Percentiles rank a stretch among this genome's conserved stretches.
Conservation (phyloP, 2,113 vertebrate genomes). For the Amazona guildingii region DNA sequence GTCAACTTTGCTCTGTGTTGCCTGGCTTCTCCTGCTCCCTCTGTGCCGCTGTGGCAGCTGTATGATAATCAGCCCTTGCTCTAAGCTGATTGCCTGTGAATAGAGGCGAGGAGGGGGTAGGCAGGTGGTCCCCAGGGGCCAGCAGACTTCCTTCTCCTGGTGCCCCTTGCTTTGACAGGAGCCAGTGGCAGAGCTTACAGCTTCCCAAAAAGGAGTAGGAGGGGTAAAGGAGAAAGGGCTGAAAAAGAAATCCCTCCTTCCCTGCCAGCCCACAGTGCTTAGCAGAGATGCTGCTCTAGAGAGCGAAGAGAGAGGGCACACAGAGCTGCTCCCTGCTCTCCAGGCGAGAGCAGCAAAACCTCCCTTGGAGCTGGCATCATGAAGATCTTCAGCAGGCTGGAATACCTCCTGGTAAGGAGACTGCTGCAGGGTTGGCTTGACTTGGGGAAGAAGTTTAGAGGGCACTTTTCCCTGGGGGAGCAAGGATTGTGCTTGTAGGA, state of each 20-base stretch:
- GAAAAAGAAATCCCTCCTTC: conserved; percentile 25
- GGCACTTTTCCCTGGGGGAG: not conserved
- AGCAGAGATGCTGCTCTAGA: conserved; percentile 15
- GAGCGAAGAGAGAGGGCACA: not conserved
- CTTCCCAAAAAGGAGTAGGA: conserved; percentile 21
- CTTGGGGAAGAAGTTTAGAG: not conserved
- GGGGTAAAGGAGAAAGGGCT: not conserved
- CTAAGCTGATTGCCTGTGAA: conserved; percentile 43
- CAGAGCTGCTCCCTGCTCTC: not conserved
- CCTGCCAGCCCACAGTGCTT: not conserved
- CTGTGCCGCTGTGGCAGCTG: conserved; percentile 73
- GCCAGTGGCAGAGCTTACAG: not conserved
- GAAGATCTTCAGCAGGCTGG: conserved; percentile 83
- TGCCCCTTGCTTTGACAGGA: not conserved
- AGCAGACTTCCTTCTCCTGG: not conserved
- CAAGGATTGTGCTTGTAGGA: not conserved
- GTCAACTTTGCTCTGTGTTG: not conserved
- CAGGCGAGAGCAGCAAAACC: not conserved
- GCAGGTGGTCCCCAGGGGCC: conserved; percentile 60
- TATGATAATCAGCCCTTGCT: conserved; percentile 79
- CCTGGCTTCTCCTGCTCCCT: not conserved
- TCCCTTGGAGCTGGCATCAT: conserved; percentile 47
- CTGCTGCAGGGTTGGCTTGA: not conserved
- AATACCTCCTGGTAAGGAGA: conserved; percentile 82
- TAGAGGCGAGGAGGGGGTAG: not conserved